Evolutionary conservation across 2,113 vertebrate genomes (phyloP), one percentile per base, ranked within the genome.

Genomic region (Pelodiscus sinensis): DNA sequence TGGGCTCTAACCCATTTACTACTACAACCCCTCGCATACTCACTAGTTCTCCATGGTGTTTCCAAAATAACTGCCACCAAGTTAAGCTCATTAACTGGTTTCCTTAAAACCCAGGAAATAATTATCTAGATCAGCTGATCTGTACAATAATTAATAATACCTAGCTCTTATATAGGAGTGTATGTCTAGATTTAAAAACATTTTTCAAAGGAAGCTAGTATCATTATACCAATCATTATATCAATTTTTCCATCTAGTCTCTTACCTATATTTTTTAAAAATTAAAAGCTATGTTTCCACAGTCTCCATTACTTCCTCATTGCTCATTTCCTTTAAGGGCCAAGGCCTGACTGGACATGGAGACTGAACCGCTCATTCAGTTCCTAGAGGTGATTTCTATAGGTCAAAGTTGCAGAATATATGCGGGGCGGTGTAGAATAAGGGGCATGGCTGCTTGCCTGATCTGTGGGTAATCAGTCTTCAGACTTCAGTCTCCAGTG

Each of bases 41-140:
- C 2, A 2, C 5, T 38, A 4, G 12, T 79, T 95, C 50, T 96
- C 85, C 57, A 77, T 86, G 52, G 86, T 79, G 90, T 95, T 97
- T 97, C 92, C 71, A 95, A 95, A 94, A 92, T 92, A 93, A 95
- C 78, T 94, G 68, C 44, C 44, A 81, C 57, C 94, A 94, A 83
- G 19, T 25, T 89, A 81, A 10, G 52, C 84, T 97, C 94, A 90
- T 96, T 95, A 96, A 84, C 65, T 44, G 44, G 92, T 95, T 95
- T 96, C 95, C 55, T 52, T 35, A 25, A 44, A 82, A 50, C 35
- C 13, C 60, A 55, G 83, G 90, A 91, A 75, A 79, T 73, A 1
- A 14, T 92, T 89, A 86, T 52, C n/a, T 86, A 82, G 22, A 68
- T 84, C 58, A 90, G 58, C 73, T 89, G 85, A 89, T 82, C 86